These are phyloP conservation scores for Pammene fasciana DNA, from an alignment of 2,888 invertebrate species.

Conservation along the genomic window DNA sequence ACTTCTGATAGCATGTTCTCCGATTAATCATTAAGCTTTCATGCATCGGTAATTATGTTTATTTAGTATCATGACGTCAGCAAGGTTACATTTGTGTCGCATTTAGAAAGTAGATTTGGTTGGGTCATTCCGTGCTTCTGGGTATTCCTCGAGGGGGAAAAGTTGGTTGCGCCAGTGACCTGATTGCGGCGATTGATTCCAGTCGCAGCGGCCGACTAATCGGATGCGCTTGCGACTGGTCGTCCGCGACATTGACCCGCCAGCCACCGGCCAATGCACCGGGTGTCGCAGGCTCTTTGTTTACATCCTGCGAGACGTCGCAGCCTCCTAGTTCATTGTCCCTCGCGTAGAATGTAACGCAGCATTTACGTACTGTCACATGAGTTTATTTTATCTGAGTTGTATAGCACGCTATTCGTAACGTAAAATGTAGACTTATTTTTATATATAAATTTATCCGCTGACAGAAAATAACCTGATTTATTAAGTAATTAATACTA, in stretches of 20 bases:
- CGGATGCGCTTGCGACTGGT: conserved; percentile 64
- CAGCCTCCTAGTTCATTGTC: conserved; percentile 60
- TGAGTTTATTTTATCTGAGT: neutral
- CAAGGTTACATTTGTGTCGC: conserved; percentile 35
- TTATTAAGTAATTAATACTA: neutral
- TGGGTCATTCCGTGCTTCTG: conserved; percentile 22
- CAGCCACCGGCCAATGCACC: conserved; percentile 80
- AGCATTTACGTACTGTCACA: conserved; percentile 17
- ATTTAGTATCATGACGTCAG: conserved; percentile 46
- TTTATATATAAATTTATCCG: too few species aligned
- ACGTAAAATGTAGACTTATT: neutral
- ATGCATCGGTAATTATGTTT: conserved; percentile 38
- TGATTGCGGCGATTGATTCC: conserved; percentile 64
- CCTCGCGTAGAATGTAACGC: conserved; percentile 45
- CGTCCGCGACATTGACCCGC: conserved; percentile 81
- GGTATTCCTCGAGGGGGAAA: conserved; percentile 44
- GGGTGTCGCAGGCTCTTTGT: conserved; percentile 81
- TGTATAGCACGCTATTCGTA: neutral
- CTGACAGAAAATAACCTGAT: neutral
- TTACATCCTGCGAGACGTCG: conserved; percentile 72
- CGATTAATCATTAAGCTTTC: conserved; percentile 43
- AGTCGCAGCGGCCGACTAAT: conserved; percentile 62
- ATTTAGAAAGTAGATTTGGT: conserved; percentile 43
- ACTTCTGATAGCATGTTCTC: conserved; percentile 50
- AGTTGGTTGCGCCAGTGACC: conserved; percentile 68